These are phyloP conservation scores for Amblyraja radiata DNA, from an alignment of 2,797 vertebrate genomes.

Conservation along the genomic window DNA sequence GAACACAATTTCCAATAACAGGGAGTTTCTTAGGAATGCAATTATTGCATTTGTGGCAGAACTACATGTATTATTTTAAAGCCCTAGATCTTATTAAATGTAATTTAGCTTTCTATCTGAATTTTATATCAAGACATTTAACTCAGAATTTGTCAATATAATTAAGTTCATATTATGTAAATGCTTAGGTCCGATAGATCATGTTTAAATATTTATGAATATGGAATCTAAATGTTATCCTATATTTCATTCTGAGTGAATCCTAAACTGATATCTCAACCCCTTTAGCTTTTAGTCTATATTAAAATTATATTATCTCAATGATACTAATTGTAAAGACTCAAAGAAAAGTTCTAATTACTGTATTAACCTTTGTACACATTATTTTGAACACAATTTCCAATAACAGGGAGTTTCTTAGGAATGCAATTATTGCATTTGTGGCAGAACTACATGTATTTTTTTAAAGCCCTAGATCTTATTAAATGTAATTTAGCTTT, in stretches of 20 bases:
- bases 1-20: too few species aligned
- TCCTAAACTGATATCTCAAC: not conserved
- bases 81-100: not conserved
- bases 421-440: too few species aligned
- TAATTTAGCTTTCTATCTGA: constrained; percentile 3
- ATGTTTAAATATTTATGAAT: not conserved
- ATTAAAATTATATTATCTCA: not conserved
- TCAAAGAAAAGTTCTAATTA: not conserved
- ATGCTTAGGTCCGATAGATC: not conserved
- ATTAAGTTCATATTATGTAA: not conserved
- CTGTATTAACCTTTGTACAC: not conserved
- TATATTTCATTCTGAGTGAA: not conserved
- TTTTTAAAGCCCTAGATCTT: not conserved
- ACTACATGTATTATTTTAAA: not conserved
- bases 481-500: not conserved
- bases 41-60: too few species aligned
- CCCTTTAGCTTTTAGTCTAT: not conserved
- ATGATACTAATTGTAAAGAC: not conserved
- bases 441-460: not conserved
- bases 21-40: too few species aligned
- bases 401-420: too few species aligned
- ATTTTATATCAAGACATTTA: not conserved
- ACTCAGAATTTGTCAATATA: not conserved
- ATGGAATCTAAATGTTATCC: not conserved
- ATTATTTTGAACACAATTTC: too few species aligned